These are phyloP conservation scores for Heteromyza rotundicornis DNA, from an alignment of 2,888 invertebrate genomes.

Conservation along the genomic window DNA sequence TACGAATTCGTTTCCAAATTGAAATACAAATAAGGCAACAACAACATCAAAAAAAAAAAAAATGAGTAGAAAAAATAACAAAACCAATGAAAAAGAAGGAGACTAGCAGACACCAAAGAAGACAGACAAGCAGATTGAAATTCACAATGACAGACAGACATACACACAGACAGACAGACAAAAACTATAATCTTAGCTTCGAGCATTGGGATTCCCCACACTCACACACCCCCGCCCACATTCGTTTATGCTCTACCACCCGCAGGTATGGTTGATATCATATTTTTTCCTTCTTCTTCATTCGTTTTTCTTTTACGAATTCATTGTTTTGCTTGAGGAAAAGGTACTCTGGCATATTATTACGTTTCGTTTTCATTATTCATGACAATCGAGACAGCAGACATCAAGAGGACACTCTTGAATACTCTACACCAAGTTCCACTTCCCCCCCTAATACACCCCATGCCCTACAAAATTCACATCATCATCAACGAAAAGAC, in stretches of 20 bases:
- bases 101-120: not conserved
- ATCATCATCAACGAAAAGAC: too few species aligned
- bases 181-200: not conserved
- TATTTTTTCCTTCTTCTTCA: constrained; percentile 4
- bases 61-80: not conserved
- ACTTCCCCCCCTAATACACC: too few species aligned
- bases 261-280: not conserved
- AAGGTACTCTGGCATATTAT: constrained; percentile 14
- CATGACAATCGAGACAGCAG: constrained; percentile 38
- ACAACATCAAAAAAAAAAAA: constrained; percentile 28
- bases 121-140: not conserved
- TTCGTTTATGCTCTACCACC: too few species aligned
- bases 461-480: too few species aligned
- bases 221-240: not conserved
- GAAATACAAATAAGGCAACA: constrained; percentile 45
- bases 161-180: constrained; percentile 23
- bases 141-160: constrained; percentile 1
- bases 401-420: not conserved
- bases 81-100: not conserved
- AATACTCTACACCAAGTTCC: too few species aligned
- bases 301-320: not conserved
- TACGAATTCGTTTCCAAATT: constrained; percentile 45
- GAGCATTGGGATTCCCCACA: not conserved
- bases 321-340: not conserved
- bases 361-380: constrained; percentile 51